A percentile compares a stretch with the other conserved stretches of the same genome.
phyloP scores from a whole-genome alignment of 2,888 invertebrate genomes.

The Mechanitis mazaeus region DNA sequence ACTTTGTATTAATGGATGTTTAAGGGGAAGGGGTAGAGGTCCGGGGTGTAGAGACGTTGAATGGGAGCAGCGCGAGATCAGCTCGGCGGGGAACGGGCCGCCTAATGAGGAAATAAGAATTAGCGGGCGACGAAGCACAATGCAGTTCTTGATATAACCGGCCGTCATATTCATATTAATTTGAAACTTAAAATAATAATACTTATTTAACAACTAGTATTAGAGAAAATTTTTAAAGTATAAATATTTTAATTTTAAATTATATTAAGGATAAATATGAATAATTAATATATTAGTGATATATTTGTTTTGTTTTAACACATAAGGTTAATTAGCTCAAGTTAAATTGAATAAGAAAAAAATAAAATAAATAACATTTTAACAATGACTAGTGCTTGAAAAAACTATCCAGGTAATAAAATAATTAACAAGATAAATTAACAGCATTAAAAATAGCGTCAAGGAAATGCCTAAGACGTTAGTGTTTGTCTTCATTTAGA shows the following conservation, averaged over 20 bases:
- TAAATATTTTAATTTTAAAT: too few species aligned
- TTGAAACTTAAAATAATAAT: background rate
- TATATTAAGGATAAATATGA: too few species aligned
- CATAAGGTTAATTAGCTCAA: too few species aligned
- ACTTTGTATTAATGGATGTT: conserved; percentile 52
- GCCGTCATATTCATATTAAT: conserved; percentile 26
- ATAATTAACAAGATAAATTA: conserved; percentile 7
- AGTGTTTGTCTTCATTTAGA: conserved; percentile 29
- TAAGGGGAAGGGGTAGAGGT: conserved; percentile 41
- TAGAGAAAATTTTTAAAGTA: too few species aligned
- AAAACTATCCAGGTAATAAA: background rate
- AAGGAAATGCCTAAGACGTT: conserved; percentile 35
- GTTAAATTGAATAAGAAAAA: too few species aligned
- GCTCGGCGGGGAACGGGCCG: conserved; percentile 47
- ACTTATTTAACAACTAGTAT: too few species aligned
- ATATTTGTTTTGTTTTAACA: too few species aligned
- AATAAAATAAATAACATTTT: too few species aligned
- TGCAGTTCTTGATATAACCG: conserved; percentile 57
- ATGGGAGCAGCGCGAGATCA: conserved; percentile 51
- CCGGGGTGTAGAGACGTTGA: conserved; percentile 41
- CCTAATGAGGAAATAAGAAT: conserved; percentile 76
- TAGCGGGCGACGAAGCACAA: conserved; percentile 63
- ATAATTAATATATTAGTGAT: too few species aligned
- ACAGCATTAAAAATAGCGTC: conserved; percentile 26
- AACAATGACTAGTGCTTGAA: too few species aligned